Evolutionary conservation across 2,888 invertebrate genomes (phyloP), one percentile per base, ranked within the genome.

Genomic region (Drosophila peninsularis): DNA sequence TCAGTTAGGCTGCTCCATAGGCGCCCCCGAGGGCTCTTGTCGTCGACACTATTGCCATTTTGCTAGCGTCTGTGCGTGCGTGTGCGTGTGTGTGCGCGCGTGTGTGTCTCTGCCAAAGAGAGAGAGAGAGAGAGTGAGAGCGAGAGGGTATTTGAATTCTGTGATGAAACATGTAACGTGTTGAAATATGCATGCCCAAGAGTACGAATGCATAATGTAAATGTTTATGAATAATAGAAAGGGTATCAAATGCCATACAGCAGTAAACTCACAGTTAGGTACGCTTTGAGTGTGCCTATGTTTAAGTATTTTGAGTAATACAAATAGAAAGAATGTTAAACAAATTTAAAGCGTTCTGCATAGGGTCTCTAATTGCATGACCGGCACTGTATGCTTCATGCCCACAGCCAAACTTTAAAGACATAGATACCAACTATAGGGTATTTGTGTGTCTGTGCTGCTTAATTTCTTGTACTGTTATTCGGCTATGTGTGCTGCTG

Each of bases 401-500:
- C n/a, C n/a, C n/a, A n/a, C n/a, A n/a, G n/a, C n/a, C n/a, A 30
- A 7, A 30, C 27, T 30, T 30, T 0, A 7, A 9, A 10, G 5
- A 27, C 14, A 21, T 13, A 30, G 14, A 30, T 24, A 24, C 5
- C 24, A 24, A 24, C 5, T 14, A 30, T 30, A 70, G 70, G 14
- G 71, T 53, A 70, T 70, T 54, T 27, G n/a, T 17, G 2, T 5
- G 36, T 44, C 49, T 55, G 21, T 21, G 41, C 47, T 24, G 24
- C 27, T 24, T 14, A n/a, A 27, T 36, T 19, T 14, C 9, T 14
- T 17, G 0, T 24, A 34, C 24, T 65, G 49, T 61, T 73, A 73
- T 70, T 82, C 71, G 19, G 68, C 76, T 74, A 58, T 76, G 36
- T 71, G 49, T 78, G 70, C 61, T 63, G 71, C 64, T 54, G 80